Base-by-base conservation (phyloP, 2,113 vertebrate species). In the Jaculus jaculus region DNA sequence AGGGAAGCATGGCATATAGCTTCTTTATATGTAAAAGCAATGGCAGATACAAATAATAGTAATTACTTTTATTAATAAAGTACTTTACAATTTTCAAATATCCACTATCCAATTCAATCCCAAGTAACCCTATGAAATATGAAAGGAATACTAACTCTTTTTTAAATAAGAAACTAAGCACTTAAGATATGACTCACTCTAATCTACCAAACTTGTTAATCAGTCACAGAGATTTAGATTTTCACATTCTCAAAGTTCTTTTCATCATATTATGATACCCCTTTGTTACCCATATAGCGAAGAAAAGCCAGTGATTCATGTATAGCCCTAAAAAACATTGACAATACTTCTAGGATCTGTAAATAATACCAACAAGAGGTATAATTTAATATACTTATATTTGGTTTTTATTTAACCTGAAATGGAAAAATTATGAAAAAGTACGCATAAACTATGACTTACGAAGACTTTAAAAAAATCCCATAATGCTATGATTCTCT, bases 371-470 rank as follows among this genome's bases (percentile, higher is more conserved):
- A 92, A 63, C 47, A 91, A 34, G 60, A 80, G 63, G 2, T 73
- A 88, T 12, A 83, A 32, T n/a, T 87, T 74, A 32, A 42, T 75
- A 95, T 8, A 83, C 60, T 84, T 24, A 80, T 63, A 84, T 83
- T 82, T 87, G 66, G 34, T 51, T 94, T 91, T 87, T 34, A 63
- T 90, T 95, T 30, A 83, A 89, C 16, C 13, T 77, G 17, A 95
- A 87, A 89, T 63, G 20, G 17, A 81, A 91, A 96, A 94, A 81
- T 69, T 77, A 91, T 37, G 7, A 34, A 94, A 94, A 96, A 93
- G 69, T 90, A 65, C 84, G 95, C 4, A 91, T 2, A 94, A 3
- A 68, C 34, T 87, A 77, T 72, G 54, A 95, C 39, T 87, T 83
- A 83, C 69, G 7, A 93, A 63, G n/a, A 84, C 42, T 72, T 77